Base-by-base conservation (phyloP, 2,113 vertebrate genomes). In the Solea solea region DNA sequence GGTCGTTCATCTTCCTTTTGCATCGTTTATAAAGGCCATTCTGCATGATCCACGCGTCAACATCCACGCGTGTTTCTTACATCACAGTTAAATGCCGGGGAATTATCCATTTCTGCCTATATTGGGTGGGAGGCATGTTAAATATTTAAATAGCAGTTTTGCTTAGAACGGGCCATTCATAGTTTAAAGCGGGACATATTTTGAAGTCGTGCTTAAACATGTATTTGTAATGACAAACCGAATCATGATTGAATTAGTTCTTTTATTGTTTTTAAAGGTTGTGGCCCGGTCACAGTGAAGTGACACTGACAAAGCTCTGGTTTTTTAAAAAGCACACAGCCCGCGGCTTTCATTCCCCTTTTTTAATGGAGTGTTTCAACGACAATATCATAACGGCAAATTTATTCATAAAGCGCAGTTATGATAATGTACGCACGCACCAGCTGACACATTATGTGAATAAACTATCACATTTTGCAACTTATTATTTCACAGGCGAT, bases 401-500 rank as follows among this genome's bases (percentile, higher is more conserved):
- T 82, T 0, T 69, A 63, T 48, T 80, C 67, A 59, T 62, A 28
- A 80, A 61, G 48, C 52, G 53, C 39, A 55, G 45, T 52, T 46
- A 41, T 41, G 64, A 21, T 64, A 78, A 51, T 60, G 15, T 67
- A 55, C 5, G 12, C 34, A 51, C 48, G 42, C 66, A 69, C 21
- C 6, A 16, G 66, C 51, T 64, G 60, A 34, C 14, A 52, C 53
- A 49, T 71, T 53, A 61, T 45, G 53, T 50, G 44, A 63, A 82
- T 68, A 46, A 76, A 66, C 9, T 10, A 42, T 57, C 7, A 7
- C 40, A 61, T 69, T 76, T 52, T 64, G 41, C 50, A 39, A 39
- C 27, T 54, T 62, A 62, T 70, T 82, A 76, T 71, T 64, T 76
- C 62, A 48, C 55, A 16, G 56, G 52, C 65, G 54, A 67, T 49